These are phyloP conservation scores for Patella pellucida DNA, from an alignment of 2,888 invertebrate genomes.

Conservation along the genomic window DNA sequence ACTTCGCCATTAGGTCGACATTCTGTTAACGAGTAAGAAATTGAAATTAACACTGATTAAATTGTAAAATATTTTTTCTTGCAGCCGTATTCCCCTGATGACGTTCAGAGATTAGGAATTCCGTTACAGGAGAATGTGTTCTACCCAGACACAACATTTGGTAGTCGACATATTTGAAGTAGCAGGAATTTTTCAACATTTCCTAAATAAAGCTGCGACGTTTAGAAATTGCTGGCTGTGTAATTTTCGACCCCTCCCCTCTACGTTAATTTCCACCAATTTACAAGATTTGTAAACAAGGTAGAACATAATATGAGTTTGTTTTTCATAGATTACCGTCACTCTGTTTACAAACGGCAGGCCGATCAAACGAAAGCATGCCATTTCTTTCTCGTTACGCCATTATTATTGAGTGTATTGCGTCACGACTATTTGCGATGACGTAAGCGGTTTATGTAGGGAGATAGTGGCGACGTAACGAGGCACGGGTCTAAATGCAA, in stretches of 20 bases:
- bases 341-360: slow-evolving; percentile 3
- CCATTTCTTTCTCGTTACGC: slow-evolving; percentile 9
- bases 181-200: too few relatives aligned
- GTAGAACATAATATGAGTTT: not conserved
- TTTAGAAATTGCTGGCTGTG: too few relatives aligned
- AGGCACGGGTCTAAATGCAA: slow-evolving; percentile 4
- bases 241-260: not conserved
- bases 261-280: not conserved
- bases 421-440: not conserved
- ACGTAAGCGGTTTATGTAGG: slow-evolving; percentile 5
- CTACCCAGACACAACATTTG: too few relatives aligned
- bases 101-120: too few relatives aligned
- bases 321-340: slow-evolving; percentile 6
- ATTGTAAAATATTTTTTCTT: too few relatives aligned
- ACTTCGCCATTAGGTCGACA: too few relatives aligned
- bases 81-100: too few relatives aligned
- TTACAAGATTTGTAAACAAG: slow-evolving; percentile 4
- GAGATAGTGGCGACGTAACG: not conserved
- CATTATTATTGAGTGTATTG: slow-evolving; percentile 2
- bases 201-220: too few relatives aligned
- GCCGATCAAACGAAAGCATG: slow-evolving; percentile 9
- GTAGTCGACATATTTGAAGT: too few relatives aligned
- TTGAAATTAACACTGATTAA: too few relatives aligned
- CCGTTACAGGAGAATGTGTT: too few relatives aligned
- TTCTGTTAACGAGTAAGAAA: too few relatives aligned